A percentile compares a stretch with the other conserved stretches of the same genome.
Evolutionary conservation across 1,140 invertebrate species (phyloP).

Genomic region (Drosophila hydei): DNA sequence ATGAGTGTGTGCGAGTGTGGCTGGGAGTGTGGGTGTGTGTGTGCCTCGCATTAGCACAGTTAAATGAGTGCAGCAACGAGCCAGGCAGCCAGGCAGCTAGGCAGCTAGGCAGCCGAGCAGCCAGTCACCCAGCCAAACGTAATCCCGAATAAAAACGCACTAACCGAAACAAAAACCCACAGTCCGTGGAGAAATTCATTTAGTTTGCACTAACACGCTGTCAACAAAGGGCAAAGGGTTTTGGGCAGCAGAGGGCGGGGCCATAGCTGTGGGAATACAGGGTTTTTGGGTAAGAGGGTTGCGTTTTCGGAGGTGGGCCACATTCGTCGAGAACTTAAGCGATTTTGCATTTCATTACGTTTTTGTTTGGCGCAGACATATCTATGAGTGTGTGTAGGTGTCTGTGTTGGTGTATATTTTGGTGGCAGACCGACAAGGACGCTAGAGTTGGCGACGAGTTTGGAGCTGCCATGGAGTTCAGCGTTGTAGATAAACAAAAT

Average conservation of each 20-base stretch:
- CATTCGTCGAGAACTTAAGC: slow-evolving; percentile 69
- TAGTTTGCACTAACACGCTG: slow-evolving; percentile 81
- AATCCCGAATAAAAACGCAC: slow-evolving; percentile 52
- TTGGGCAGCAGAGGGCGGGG: not conserved
- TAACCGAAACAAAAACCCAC: slow-evolving; percentile 71
- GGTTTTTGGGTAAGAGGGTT: not conserved
- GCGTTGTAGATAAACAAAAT: slow-evolving; percentile 77
- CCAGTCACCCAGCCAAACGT: slow-evolving; percentile 37
- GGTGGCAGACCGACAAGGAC: slow-evolving; percentile 25
- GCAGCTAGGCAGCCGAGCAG: slow-evolving; percentile 9
- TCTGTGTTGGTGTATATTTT: slow-evolving; percentile 23
- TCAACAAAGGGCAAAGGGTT: slow-evolving; percentile 50
- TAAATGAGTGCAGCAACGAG: slow-evolving; percentile 66
- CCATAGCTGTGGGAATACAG: slow-evolving; percentile 23
- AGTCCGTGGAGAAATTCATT: slow-evolving; percentile 79
- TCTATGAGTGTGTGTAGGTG: not conserved
- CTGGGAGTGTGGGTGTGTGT: slow-evolving; percentile 20
- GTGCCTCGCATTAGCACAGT: slow-evolving; percentile 62
- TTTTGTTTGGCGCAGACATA: slow-evolving; percentile 46
- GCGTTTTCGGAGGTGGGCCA: slow-evolving; percentile 34
- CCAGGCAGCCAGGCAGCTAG: not conserved
- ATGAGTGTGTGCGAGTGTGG: not conserved
- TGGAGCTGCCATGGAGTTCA: slow-evolving; percentile 36
- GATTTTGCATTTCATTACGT: slow-evolving; percentile 81
- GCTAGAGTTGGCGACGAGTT: slow-evolving; percentile 34